Evolutionary conservation across 2,888 invertebrate genomes (phyloP).

Genomic region (Alentia gelatinosa): DNA sequence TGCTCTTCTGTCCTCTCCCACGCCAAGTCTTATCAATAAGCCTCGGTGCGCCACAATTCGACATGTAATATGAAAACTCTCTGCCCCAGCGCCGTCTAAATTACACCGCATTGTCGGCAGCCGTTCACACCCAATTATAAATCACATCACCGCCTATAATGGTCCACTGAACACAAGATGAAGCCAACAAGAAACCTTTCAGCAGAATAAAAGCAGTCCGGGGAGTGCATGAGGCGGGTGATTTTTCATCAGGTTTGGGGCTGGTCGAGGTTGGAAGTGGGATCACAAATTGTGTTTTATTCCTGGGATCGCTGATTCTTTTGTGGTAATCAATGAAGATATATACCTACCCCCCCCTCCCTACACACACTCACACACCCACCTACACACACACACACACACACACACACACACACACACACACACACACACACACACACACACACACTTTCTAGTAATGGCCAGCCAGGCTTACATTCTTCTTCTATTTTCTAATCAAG

Average conservation of each 20-base stretch:
- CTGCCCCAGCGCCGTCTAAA: not conserved
- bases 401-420: too few relatives aligned
- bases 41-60: not conserved
- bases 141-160: not conserved
- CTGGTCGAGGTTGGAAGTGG: not conserved
- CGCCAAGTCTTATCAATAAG: not conserved
- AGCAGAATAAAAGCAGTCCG: not conserved
- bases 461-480: not conserved
- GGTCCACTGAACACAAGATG: not conserved
- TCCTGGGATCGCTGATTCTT: not conserved
- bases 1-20: too few relatives aligned
- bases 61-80: not conserved
- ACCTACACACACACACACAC: too few relatives aligned
- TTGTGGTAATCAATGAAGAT: not conserved
- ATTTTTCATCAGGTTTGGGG: not conserved
- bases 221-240: not conserved
- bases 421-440: too few relatives aligned
- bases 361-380: too few relatives aligned
- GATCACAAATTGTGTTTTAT: not conserved
- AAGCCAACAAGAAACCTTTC: not conserved
- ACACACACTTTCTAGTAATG: not conserved
- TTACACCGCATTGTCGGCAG: not conserved
- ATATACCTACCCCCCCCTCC: not conserved
- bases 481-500: not conserved
- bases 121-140: constrained; percentile 6